Conservation (phyloP, 2,113 vertebrate species). For the Pungitius pungitius region DNA sequence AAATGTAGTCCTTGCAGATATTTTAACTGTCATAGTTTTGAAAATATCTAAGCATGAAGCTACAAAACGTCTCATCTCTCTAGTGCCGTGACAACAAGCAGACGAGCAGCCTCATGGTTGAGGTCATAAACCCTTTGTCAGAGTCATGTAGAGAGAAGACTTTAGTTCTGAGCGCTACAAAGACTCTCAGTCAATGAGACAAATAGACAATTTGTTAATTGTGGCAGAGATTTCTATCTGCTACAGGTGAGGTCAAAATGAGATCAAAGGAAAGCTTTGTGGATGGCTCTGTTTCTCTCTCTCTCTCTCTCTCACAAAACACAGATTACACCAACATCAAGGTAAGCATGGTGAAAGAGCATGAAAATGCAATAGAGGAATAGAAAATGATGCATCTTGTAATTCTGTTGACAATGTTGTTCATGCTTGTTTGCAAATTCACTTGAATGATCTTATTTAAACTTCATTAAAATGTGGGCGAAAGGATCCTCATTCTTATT, state of each 20-base stretch:
- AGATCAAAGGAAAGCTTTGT: slow-evolving; percentile 62
- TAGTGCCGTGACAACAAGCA: slow-evolving; percentile 8
- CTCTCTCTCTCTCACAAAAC: slow-evolving; percentile 25
- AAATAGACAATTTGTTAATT: slow-evolving; percentile 47
- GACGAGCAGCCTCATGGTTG: neutral
- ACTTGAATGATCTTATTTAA: slow-evolving; percentile 48
- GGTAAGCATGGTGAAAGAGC: neutral
- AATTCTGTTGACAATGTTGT: slow-evolving; percentile 57
- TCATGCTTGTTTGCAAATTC: slow-evolving; percentile 52
- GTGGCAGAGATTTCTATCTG: slow-evolving; percentile 57
- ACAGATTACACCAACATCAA: slow-evolving; percentile 8
- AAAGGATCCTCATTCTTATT: slow-evolving; percentile 41
- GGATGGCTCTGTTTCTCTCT: slow-evolving; percentile 40
- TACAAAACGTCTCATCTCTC: slow-evolving; percentile 24
- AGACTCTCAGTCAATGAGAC: slow-evolving; percentile 54
- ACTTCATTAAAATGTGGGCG: slow-evolving; percentile 40
- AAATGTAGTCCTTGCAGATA: slow-evolving; percentile 22
- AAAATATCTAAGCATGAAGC: slow-evolving; percentile 35
- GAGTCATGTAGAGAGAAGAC: slow-evolving; percentile 30
- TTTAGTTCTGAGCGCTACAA: slow-evolving; percentile 20
- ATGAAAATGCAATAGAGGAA: slow-evolving; percentile 10
- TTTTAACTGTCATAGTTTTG: slow-evolving; percentile 4
- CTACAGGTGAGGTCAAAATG: slow-evolving; percentile 53
- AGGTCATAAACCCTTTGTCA: slow-evolving; percentile 26
- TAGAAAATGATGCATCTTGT: slow-evolving; percentile 38